Evolutionary conservation across 92 coral and sea anemone species (phyloP), one percentile per base, ranked within the genome.

Genomic region (Blastomussa wellsi): DNA sequence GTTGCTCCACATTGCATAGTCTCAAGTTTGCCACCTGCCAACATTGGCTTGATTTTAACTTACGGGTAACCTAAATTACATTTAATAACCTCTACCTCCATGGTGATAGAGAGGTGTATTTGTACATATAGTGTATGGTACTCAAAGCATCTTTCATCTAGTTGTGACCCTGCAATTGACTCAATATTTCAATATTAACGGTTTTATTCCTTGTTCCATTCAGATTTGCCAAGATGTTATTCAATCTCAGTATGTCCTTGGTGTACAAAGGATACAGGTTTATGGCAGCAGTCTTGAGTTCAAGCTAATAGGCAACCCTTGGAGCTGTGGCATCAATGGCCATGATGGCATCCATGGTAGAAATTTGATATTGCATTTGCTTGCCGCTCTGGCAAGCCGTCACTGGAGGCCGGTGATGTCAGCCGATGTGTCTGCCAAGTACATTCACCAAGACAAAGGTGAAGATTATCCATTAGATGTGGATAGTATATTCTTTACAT

Each of bases 391-490:
- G 35, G 81, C 71, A 37, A 26, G 91, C 76, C 81, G 72, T 7
- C 44, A 52, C 32, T 89, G 91, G 91, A 65, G 14, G 11, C 67
- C 67, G 1, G 78, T 85, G 59, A 80, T 55, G 39, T 53, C 86
- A 1, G 90, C 87, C 20, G 95, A 92, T 79, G 84, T 92, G 12
- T 92, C 95, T 4, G 93, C 92, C 26, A 92, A 90, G 68, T 92
- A 85, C 70, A 74, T 92, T 0, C 84, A 87, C 57, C 88, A 75
- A 55, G 86, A 92, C 7, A 80, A 92, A 4, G 90, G 83, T 0
- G 79, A 72, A 1, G 92, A 91, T 69, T 85, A 85, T 53, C 90
- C 94, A 1, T 44, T 91, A 24, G 94, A 91, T 80, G 89, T 88
- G 2, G 80, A 91, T 53, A 88, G 92, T 47, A 37, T 88, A 31